Evolutionary conservation across 2,888 invertebrate species (phyloP).

Genomic region (Monoplex corrugatus): DNA sequence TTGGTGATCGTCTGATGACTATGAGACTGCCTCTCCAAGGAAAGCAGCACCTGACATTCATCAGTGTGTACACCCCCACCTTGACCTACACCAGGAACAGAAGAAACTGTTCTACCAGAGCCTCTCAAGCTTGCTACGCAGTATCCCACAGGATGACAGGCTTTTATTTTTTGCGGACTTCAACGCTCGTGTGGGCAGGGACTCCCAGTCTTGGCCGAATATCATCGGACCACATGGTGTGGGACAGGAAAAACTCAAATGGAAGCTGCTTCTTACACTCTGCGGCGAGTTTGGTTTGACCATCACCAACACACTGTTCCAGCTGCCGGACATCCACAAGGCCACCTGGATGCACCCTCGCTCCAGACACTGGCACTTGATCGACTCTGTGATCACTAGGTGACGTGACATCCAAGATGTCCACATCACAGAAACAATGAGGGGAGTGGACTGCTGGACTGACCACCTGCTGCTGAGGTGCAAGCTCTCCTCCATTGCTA

Average conservation of each 20-base stretch:
- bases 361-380: slow-evolving; percentile 7
- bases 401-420: background rate
- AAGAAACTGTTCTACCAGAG: slow-evolving; percentile 8
- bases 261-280: background rate
- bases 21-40: background rate
- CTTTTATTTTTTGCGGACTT: background rate
- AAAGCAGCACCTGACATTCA: background rate
- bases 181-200: background rate
- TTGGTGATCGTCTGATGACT: background rate
- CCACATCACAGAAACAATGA: slow-evolving; percentile 5
- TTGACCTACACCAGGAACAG: background rate
- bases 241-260: background rate
- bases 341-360: slow-evolving; percentile 9
- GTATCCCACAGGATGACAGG: background rate
- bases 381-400: background rate
- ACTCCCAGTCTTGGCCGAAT: background rate
- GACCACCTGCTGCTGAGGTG: background rate
- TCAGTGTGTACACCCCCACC: background rate
- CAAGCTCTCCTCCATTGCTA: background rate
- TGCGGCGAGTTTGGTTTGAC: background rate
- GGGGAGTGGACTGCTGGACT: slow-evolving; percentile 24
- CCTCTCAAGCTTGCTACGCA: background rate
- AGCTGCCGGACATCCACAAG: background rate
- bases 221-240: background rate
- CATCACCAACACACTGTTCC: slow-evolving; percentile 19